phyloP scores from a whole-genome alignment of 2,888 invertebrate genomes.

The Phortica magna region DNA sequence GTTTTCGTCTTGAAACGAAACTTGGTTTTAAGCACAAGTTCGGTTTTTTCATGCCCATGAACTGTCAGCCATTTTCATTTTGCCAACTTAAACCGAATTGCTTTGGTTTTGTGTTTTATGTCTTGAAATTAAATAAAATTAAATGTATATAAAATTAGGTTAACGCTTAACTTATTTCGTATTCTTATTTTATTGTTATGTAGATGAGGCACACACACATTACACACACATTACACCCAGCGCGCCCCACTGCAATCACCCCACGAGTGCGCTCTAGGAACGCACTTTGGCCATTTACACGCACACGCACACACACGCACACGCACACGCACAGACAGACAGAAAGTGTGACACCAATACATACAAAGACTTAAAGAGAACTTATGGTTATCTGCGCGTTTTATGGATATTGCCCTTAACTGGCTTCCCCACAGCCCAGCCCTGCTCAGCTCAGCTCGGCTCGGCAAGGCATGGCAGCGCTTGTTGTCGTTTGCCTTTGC shows the following conservation, averaged over 20 bases:
- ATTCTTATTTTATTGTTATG: constrained; percentile 69
- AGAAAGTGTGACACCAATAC: neutral
- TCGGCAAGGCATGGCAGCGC: neutral
- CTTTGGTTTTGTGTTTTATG: constrained; percentile 50
- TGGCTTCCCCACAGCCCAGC: neutral
- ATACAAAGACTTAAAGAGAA: constrained; percentile 65
- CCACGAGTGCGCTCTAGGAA: neutral
- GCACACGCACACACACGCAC: constrained; percentile 23
- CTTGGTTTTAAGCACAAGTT: neutral
- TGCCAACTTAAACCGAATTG: neutral
- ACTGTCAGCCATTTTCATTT: constrained; percentile 15
- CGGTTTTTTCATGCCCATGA: neutral
- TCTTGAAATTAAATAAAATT: constrained; percentile 71
- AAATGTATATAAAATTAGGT: constrained; percentile 72
- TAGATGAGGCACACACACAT: constrained; percentile 58
- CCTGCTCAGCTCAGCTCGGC: neutral
- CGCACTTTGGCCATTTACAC: constrained; percentile 13
- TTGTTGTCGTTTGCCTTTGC: neutral
- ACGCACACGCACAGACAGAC: constrained; percentile 16
- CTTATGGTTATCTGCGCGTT: constrained; percentile 72
- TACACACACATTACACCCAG: neutral
- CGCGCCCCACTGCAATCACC: neutral
- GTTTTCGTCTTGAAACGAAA: neutral
- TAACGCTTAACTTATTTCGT: constrained; percentile 55
- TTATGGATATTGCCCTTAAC: constrained; percentile 67